These are phyloP conservation scores for Notamacropus eugenii DNA, from an alignment of 2,797 vertebrate genomes.

Conservation along the genomic window DNA sequence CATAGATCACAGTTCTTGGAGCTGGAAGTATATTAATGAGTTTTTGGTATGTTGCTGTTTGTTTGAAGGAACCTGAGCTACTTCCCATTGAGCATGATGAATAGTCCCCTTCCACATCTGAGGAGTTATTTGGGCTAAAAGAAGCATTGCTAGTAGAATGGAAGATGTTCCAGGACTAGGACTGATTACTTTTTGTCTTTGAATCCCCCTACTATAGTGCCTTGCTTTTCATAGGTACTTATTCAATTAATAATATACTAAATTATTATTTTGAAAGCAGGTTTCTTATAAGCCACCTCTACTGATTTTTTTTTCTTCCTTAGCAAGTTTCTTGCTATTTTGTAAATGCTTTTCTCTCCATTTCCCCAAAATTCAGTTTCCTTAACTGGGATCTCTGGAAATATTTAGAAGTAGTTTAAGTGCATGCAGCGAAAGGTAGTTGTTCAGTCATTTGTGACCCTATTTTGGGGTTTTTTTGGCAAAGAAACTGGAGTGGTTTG, in stretches of 20 bases:
- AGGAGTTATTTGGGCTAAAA: background rate
- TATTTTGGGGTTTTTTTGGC: background rate
- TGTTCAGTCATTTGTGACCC: background rate
- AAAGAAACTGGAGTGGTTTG: no score
- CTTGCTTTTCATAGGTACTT: background rate
- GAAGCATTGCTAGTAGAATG: background rate
- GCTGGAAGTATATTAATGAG: background rate
- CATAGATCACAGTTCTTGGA: constrained; percentile 6
- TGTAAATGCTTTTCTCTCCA: background rate
- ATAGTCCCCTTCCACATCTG: background rate
- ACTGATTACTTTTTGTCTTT: background rate
- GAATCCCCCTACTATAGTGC: background rate
- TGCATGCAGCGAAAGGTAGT: background rate
- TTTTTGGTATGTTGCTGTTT: constrained; percentile 7
- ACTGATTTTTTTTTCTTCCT: background rate
- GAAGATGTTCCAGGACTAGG: background rate
- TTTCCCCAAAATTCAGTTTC: background rate
- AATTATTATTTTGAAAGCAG: background rate
- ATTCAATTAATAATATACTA: background rate
- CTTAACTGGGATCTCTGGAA: background rate
- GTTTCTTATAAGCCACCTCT: background rate
- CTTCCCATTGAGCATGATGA: background rate
- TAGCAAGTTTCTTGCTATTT: background rate
- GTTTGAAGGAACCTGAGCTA: background rate
- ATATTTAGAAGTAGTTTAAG: background rate